phyloP scores from a whole-genome alignment of 2,113 vertebrate genomes.

The Corvus cornix region DNA sequence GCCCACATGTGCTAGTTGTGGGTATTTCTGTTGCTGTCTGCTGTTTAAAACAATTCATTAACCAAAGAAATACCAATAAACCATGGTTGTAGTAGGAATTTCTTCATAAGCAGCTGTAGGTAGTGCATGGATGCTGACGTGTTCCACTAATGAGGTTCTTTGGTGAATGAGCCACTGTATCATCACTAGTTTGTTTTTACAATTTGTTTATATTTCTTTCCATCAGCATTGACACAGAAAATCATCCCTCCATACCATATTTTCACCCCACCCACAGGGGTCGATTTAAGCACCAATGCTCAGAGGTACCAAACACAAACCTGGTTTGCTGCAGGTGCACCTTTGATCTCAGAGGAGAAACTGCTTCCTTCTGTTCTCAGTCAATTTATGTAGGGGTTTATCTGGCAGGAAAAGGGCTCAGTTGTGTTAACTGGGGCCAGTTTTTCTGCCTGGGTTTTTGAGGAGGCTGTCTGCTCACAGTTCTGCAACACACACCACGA shows the following conservation, averaged over 20 bases:
- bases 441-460: neutral
- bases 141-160: slow-evolving; percentile 89
- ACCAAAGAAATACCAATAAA: slow-evolving; percentile 82
- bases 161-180: slow-evolving; percentile 88
- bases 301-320: slow-evolving; percentile 63
- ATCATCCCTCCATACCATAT: slow-evolving; percentile 73
- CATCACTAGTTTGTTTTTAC: slow-evolving; percentile 75
- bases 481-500: neutral
- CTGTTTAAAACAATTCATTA: slow-evolving; percentile 90
- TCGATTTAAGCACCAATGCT: slow-evolving; percentile 90
- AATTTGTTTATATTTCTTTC: slow-evolving; percentile 73
- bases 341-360: neutral
- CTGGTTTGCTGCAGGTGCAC: neutral
- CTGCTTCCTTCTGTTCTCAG: neutral
- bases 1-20: slow-evolving; percentile 91
- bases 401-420: neutral
- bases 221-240: slow-evolving; percentile 77
- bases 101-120: slow-evolving; percentile 76
- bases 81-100: slow-evolving; percentile 68
- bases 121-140: slow-evolving; percentile 91
- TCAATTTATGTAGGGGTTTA: neutral
- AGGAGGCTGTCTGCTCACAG: neutral
- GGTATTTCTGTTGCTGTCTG: slow-evolving; percentile 88
- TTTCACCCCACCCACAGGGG: slow-evolving; percentile 86
- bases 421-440: neutral